Evolutionary conservation across 1,140 invertebrate genomes (phyloP).

Genomic region (Drosophila azteca): DNA sequence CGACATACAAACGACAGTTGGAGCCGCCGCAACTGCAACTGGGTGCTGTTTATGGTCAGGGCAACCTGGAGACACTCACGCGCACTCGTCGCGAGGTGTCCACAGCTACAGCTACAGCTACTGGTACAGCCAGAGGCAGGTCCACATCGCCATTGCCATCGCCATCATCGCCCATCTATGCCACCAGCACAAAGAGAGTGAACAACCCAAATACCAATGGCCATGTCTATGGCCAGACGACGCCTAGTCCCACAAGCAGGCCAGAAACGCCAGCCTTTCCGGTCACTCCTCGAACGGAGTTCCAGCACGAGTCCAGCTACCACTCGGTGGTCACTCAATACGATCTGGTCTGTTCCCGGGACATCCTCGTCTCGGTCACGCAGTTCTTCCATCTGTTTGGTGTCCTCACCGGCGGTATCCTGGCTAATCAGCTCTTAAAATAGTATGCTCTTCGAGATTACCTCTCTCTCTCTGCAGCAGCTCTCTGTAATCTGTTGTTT

Average conservation of each 20-base stretch:
- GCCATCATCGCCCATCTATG: constrained; percentile 77
- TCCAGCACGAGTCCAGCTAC: constrained; percentile 71
- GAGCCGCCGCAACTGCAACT: constrained; percentile 41
- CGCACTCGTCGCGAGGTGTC: constrained; percentile 71
- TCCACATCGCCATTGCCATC: constrained; percentile 31
- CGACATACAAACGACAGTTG: constrained; percentile 37
- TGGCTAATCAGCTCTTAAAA: constrained; percentile 83
- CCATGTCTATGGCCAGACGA: constrained; percentile 53
- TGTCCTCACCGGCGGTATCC: constrained; percentile 83
- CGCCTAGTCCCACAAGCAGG: constrained; percentile 84
- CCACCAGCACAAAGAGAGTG: constrained; percentile 62
- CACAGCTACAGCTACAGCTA: constrained; percentile 13
- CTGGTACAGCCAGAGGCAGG: constrained; percentile 3
- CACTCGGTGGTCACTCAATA: constrained; percentile 83
- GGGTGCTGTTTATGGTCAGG: constrained; percentile 68
- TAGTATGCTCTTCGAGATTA: constrained; percentile 68
- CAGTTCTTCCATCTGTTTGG: constrained; percentile 84
- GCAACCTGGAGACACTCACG: constrained; percentile 66
- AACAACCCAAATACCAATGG: constrained; percentile 67
- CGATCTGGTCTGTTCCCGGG: constrained; percentile 83
- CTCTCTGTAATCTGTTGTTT: neutral
- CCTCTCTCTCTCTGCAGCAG: neutral
- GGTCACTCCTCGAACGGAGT: constrained; percentile 91
- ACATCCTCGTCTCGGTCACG: constrained; percentile 84
- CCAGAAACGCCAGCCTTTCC: constrained; percentile 96